Evolutionary conservation across 2,888 invertebrate genomes (phyloP).

Genomic region (Xestobium rufovillosum): DNA sequence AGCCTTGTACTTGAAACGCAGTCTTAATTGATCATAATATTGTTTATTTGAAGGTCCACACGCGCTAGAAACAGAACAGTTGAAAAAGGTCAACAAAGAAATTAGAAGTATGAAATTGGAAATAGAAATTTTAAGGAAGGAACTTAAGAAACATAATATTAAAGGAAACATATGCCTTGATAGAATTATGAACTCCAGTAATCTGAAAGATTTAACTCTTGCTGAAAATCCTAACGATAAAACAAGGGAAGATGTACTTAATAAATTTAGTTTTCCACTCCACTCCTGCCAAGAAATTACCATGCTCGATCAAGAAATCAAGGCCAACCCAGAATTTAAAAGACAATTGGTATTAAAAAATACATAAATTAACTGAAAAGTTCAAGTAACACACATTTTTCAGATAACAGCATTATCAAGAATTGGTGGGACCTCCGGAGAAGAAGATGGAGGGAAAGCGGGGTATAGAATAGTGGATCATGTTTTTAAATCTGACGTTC

Average conservation of each 20-base stretch:
- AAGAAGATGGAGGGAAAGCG: conserved; percentile 22
- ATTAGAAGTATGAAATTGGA: conserved; percentile 6
- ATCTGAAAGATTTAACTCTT: conserved; percentile 3
- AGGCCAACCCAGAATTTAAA: conserved; percentile 11
- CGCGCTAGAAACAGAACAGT: no score
- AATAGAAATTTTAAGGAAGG: conserved; percentile 11
- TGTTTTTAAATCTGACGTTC: conserved; percentile 17
- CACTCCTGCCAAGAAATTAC: conserved; percentile 11
- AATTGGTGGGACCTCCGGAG: conserved; percentile 18
- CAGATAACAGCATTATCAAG: conserved; percentile 21
- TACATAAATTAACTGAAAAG: conserved; percentile 1
- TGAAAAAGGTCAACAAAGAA: no score
- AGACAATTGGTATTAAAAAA: conserved; percentile 8
- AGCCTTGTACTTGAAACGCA: no score
- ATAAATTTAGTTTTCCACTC: conserved; percentile 11
- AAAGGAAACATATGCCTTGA: conserved; percentile 14
- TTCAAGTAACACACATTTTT: no score
- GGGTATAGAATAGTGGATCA: conserved; percentile 21
- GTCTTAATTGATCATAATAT: no score
- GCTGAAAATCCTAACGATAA: conserved; percentile 6
- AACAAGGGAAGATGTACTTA: conserved; percentile 9
- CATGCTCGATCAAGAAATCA: conserved; percentile 12
- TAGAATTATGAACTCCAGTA: no score
- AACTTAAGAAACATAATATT: conserved; percentile 12
- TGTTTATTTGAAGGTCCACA: no score